These are phyloP conservation scores for Neocrepidodera transversa DNA, from an alignment of 2,888 invertebrate species.

Conservation along the genomic window DNA sequence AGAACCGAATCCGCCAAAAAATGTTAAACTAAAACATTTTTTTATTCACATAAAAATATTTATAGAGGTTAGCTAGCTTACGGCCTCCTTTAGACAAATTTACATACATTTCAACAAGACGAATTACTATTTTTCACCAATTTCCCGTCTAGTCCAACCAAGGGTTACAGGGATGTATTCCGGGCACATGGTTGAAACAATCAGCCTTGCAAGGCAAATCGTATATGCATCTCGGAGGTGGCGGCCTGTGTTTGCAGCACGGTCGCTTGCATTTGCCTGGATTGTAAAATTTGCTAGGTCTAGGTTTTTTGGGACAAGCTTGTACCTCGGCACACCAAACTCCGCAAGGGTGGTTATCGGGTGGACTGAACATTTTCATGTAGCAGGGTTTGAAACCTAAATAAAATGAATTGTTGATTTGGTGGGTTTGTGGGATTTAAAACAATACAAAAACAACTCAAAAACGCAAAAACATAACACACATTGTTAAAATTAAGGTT, in stretches of 20 bases:
- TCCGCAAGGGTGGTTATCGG: slow-evolving; percentile 54
- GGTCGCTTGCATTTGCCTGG: slow-evolving; percentile 48
- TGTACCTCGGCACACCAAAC: slow-evolving; percentile 55
- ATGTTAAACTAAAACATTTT: too few species aligned
- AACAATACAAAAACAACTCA: too few species aligned
- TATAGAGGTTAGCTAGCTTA: too few species aligned
- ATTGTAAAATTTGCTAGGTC: neutral
- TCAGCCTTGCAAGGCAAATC: slow-evolving; percentile 58
- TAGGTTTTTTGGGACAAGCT: slow-evolving; percentile 55
- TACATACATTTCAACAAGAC: too few species aligned
- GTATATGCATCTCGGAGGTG: slow-evolving; percentile 53
- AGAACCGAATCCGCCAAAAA: too few species aligned
- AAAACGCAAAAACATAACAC: too few species aligned
- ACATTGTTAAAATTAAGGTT: too few species aligned
- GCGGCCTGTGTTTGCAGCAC: slow-evolving; percentile 55
- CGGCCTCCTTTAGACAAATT: too few species aligned
- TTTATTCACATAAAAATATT: too few species aligned
- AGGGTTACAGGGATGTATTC: slow-evolving; percentile 32
- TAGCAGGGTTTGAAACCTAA: slow-evolving; percentile 57
- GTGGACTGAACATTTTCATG: slow-evolving; percentile 54
- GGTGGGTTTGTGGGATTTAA: too few species aligned
- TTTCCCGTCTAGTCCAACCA: neutral
- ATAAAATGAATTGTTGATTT: too few species aligned
- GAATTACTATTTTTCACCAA: too few species aligned
- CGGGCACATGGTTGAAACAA: slow-evolving; percentile 55